Conservation (phyloP, 1,140 invertebrate species). For the Atta cephalotes region DNA sequence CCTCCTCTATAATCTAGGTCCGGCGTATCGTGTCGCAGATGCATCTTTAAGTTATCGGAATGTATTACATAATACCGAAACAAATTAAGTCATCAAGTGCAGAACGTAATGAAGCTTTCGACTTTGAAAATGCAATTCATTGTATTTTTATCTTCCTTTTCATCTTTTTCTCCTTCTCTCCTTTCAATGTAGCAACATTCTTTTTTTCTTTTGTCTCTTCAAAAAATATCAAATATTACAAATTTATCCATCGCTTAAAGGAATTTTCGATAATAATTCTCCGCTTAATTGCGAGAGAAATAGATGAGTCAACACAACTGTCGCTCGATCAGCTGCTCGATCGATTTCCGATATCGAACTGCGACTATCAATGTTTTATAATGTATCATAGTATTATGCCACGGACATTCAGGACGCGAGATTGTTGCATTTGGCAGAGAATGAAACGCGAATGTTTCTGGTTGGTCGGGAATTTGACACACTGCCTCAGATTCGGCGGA, state of each 20-base stretch:
- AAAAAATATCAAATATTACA: background rate
- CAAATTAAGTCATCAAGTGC: slow-evolving; percentile 17
- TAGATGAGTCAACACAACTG: background rate
- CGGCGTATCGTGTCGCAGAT: slow-evolving; percentile 22
- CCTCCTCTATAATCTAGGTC: slow-evolving; percentile 31
- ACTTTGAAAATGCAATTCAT: background rate
- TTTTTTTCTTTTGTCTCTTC: background rate
- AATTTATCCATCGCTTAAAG: background rate
- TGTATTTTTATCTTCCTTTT: background rate
- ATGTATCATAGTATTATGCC: slow-evolving; percentile 26
- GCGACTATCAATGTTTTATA: background rate
- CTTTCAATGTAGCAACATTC: background rate
- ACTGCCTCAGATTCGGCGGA: slow-evolving; percentile 56
- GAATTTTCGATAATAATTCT: background rate
- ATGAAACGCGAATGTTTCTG: slow-evolving; percentile 23
- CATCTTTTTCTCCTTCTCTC: background rate
- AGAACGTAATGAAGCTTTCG: background rate
- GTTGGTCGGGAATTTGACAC: slow-evolving; percentile 41
- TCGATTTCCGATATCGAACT: background rate
- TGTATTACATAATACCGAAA: slow-evolving; percentile 19
- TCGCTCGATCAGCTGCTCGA: slow-evolving; percentile 18
- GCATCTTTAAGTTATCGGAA: background rate
- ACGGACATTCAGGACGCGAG: background rate
- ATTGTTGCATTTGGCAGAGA: background rate
- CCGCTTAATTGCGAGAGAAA: slow-evolving; percentile 4